Base-by-base conservation (phyloP, 2,113 vertebrate species). In the Platichthys stellatus region DNA sequence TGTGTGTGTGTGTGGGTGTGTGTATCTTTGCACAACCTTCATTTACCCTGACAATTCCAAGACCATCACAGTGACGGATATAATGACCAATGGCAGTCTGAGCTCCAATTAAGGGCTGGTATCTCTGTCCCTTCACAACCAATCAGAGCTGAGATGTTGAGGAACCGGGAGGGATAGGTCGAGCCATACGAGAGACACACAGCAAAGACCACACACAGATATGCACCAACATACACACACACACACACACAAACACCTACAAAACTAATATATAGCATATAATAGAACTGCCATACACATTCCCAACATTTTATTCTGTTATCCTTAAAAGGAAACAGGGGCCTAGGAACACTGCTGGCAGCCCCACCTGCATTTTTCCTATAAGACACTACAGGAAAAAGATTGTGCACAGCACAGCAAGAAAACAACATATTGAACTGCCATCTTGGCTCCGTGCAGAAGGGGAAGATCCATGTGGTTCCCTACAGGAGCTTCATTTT, bases 31-130 rank as follows among this genome's bases (percentile, higher is more conserved):
- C 76, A 38, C 69, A 66, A 73, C 26, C 64, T 72, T 86, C 68
- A 75, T 87, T 84, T 81, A 80, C 20, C 38, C 64, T 74, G 74
- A 82, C 77, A 72, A 73, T 83, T 80, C 76, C 56, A 78, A 72
- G 47, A 63, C 65, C 68, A 73, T 89, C 78, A 81, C 66, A 43
- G 51, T 57, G 81, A 86, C 38, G 12, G 73, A 87, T 67, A 66
- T 77, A 92, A 91, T 84, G 78, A 82, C 85, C 85, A 85, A 78
- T 83, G 85, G 80, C 88, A 90, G 82, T 47, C 61, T 62, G 79
- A 64, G 78, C 81, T 69, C 63, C 83, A 88, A 91, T 92, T 88
- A 91, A 65, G 69, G 69, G 58, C 54, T 23, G 23, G 45, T 78
- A 73, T 69, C 69, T 63, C 71, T 49, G 78, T 66, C 38, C 78